Conservation (phyloP, 2,888 invertebrate species). For the Dioctria rufipes region DNA sequence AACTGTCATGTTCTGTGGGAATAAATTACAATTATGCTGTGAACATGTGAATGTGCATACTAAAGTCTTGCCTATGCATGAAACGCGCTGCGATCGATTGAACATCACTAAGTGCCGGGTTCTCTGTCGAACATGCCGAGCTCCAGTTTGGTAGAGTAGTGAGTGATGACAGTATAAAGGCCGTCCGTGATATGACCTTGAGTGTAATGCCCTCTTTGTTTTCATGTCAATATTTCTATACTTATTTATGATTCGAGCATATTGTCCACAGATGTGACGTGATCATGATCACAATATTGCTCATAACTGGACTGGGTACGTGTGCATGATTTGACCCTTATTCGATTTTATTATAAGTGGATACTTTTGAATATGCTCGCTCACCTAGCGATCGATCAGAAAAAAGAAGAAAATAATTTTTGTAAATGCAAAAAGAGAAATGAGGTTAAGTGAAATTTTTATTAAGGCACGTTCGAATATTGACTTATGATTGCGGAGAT, state of each 20-base stretch:
- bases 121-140: not conserved
- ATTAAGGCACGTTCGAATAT: no score
- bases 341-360: conserved; percentile 2
- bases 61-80: not conserved
- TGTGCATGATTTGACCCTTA: conserved; percentile 22
- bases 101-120: conserved; percentile 21
- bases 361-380: no score
- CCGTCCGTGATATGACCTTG: conserved; percentile 56
- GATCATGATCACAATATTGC: conserved; percentile 2
- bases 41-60: conserved; percentile 53
- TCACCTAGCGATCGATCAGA: no score
- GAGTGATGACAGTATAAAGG: conserved; percentile 54
- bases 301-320: not conserved
- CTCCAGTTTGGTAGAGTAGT: conserved; percentile 25
- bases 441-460: no score
- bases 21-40: conserved; percentile 57
- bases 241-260: conserved; percentile 45
- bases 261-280: conserved; percentile 30
- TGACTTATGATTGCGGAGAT: no score
- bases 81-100: conserved; percentile 22
- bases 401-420: no score
- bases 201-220: conserved; percentile 56
- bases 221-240: conserved; percentile 35
- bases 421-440: no score
- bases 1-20: conserved; percentile 54